Percentiles rank a stretch among this genome's conserved stretches.
Conservation (phyloP, 2,113 vertebrate genomes). For the Echinops telfairi region DNA sequence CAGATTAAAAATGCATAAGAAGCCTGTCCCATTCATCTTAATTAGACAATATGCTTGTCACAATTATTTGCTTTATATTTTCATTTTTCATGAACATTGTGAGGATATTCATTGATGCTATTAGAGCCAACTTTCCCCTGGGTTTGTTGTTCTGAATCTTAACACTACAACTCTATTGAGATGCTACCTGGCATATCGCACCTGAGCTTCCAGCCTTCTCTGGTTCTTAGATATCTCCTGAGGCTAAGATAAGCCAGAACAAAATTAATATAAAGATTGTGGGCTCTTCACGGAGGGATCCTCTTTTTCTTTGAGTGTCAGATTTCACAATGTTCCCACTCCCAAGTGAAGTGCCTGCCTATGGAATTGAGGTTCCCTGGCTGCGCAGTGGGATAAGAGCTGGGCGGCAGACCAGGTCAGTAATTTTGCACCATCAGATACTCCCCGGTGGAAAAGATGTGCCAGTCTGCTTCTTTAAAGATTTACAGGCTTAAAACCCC, state of each 20-base stretch:
- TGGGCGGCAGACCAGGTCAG: neutral
- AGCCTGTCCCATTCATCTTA: conserved; percentile 85
- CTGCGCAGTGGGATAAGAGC: neutral
- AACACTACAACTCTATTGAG: neutral
- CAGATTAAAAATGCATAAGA: conserved; percentile 86
- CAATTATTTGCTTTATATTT: conserved; percentile 84
- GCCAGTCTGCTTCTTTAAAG: neutral
- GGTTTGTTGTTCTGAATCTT: conserved; percentile 50
- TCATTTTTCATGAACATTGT: conserved; percentile 81
- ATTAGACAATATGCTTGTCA: conserved; percentile 81
- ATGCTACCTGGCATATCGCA: neutral
- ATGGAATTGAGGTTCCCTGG: neutral
- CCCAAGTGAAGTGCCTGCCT: neutral
- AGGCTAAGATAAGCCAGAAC: neutral
- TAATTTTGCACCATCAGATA: neutral
- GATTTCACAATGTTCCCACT: conserved; percentile 18
- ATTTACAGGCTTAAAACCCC: neutral
- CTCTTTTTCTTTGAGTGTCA: neutral
- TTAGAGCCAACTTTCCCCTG: conserved; percentile 42
- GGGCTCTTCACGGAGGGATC: neutral
- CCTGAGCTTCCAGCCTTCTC: neutral
- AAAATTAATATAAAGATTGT: neutral
- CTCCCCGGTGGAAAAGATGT: neutral
- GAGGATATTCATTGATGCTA: conserved; percentile 74
- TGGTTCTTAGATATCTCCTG: neutral